Evolutionary conservation across 2,888 invertebrate species (phyloP), one percentile per base, ranked within the genome.

Genomic region (Zaprionus lineosus): DNA sequence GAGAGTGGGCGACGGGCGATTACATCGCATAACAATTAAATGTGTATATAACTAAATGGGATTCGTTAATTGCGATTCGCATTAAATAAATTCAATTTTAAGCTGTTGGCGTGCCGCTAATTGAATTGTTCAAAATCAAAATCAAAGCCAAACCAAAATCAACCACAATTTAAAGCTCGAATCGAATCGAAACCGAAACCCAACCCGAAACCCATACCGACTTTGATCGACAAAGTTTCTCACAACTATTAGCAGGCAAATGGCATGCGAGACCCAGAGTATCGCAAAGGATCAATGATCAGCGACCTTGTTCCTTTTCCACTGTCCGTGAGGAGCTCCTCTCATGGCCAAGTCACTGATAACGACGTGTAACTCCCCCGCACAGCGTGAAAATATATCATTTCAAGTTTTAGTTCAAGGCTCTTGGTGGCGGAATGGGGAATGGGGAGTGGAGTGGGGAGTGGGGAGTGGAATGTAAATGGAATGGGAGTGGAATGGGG

Each of bases 1-100:
- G n/a, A n/a, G n/a, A n/a, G n/a, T n/a, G n/a, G n/a, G n/a, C n/a
- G 44, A 57, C 33, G 16, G 21, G 40, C 46, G 21, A 37, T 43
- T 29, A 50, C 61, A 56, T 65, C 59, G 60, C 50, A 51, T 21
- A 60, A 57, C 66, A 78, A 82, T 78, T 77, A 82, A 69, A 70
- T 65, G 69, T 63, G 40, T 60, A 62, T n/a, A n/a, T 65, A 65
- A 53, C 48, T 61, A 61, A 37, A 33, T 39, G 43, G 34, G 43
- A 55, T 63, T 21, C 28, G 53, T 44, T 66, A 69, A 73, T 73
- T 55, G 66, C 57, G 43, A 39, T 69, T 70, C 50, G 52, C 48
- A 55, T 40, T 58, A 56, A 65, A 37, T 55, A 62, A 60, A 70
- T 62, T 61, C 31, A 56, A 58, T 44, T 59, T 55, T 46, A 55